These are phyloP conservation scores for Fistularia commersonii DNA, from an alignment of 2,797 vertebrate species.

Conservation along the genomic window DNA sequence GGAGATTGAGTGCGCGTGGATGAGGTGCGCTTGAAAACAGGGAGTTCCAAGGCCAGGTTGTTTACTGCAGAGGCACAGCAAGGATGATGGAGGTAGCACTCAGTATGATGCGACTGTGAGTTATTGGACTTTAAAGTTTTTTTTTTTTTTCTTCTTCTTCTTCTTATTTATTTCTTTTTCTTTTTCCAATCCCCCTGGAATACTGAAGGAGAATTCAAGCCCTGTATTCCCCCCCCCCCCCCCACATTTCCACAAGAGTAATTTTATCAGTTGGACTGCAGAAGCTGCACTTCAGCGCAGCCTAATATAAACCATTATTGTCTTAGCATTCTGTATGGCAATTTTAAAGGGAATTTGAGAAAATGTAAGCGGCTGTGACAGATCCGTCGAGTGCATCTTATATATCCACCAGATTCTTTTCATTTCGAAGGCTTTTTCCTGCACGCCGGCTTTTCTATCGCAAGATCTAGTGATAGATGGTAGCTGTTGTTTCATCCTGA, in stretches of 20 bases:
- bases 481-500: constrained; percentile 6
- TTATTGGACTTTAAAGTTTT: background rate
- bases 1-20: constrained; percentile 62
- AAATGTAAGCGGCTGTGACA: too few relatives aligned
- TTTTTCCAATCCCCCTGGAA: too few relatives aligned
- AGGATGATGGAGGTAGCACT: constrained; percentile 36
- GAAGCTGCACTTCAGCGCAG: too few relatives aligned
- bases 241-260: too few relatives aligned
- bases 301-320: too few relatives aligned
- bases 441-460: background rate
- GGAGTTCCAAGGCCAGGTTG: constrained; percentile 54
- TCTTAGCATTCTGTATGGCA: background rate
- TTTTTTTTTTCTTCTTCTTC: constrained; percentile 6
- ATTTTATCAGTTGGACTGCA: too few relatives aligned
- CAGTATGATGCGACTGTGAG: constrained; percentile 9
- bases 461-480: background rate
- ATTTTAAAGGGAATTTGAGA: background rate
- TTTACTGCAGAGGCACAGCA: constrained; percentile 48
- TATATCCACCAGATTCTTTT: too few relatives aligned
- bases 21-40: constrained; percentile 48
- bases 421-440: too few relatives aligned
- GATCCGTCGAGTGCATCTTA: too few relatives aligned
- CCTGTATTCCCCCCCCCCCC: too few relatives aligned
- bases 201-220: too few relatives aligned
- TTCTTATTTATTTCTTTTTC: too few relatives aligned